Evolutionary conservation across 2,113 vertebrate species (phyloP).

Genomic region (Noctilio leporinus): DNA sequence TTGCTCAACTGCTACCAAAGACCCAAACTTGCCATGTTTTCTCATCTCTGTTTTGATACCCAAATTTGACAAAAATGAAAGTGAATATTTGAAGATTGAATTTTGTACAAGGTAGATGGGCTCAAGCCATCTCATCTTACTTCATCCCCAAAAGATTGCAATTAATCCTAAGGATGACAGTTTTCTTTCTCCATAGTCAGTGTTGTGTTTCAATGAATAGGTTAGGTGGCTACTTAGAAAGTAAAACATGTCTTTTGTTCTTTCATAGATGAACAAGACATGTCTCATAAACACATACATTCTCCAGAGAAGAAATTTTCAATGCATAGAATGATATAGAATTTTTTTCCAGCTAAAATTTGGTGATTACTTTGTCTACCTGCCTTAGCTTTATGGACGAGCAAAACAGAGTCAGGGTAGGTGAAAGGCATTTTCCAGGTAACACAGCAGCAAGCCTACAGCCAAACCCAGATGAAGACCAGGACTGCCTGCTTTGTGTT

Average conservation of each 20-base stretch:
- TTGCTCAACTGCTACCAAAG: background rate
- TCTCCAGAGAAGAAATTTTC: background rate
- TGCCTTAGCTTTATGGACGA: background rate
- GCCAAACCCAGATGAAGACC: too few relatives aligned
- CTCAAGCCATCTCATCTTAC: background rate
- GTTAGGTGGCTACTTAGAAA: background rate
- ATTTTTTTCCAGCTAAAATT: background rate
- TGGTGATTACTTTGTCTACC: background rate
- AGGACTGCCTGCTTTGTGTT: accelerated
- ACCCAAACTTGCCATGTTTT: background rate
- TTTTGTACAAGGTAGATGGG: background rate
- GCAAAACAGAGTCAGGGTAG: accelerated
- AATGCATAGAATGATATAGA: accelerated
- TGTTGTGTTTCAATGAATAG: background rate
- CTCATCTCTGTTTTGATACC: background rate
- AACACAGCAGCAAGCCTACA: accelerated
- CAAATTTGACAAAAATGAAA: background rate
- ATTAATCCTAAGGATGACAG: background rate
- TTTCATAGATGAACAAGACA: background rate
- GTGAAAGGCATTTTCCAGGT: too few relatives aligned
- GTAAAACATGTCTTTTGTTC: background rate
- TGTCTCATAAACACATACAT: background rate
- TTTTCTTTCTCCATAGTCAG: background rate
- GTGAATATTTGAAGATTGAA: too few relatives aligned
- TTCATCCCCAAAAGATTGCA: background rate